Evolutionary conservation across 2,797 vertebrate genomes (phyloP).

Genomic region (Naso thynnoides): DNA sequence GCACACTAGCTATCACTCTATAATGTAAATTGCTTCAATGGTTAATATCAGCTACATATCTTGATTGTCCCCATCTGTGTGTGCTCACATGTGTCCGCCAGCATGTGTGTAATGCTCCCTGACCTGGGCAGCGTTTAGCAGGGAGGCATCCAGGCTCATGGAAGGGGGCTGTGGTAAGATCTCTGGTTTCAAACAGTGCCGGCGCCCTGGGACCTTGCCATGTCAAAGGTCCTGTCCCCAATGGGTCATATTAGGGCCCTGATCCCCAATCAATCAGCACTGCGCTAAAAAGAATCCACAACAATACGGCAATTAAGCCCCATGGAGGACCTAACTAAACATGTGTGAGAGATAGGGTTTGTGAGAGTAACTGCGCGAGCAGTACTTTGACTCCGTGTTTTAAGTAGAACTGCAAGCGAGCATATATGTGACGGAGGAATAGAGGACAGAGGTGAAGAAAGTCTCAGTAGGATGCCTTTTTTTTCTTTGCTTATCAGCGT

Average conservation of each 20-base stretch:
- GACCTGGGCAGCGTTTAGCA: slow-evolving; percentile 65
- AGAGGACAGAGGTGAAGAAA: slow-evolving; percentile 42
- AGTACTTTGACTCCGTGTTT: slow-evolving; percentile 48
- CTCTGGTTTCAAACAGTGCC: slow-evolving; percentile 77
- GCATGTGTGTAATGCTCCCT: slow-evolving; percentile 23
- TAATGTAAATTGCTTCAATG: slow-evolving; percentile 64
- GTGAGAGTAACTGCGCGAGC: slow-evolving; percentile 55
- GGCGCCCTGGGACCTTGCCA: slow-evolving; percentile 65
- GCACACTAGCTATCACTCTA: slow-evolving; percentile 24
- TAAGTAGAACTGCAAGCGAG: slow-evolving; percentile 24
- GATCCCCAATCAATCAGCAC: slow-evolving; percentile 87
- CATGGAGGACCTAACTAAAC: slow-evolving; percentile 73
- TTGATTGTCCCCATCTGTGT: slow-evolving; percentile 16
- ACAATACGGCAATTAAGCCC: slow-evolving; percentile 79
- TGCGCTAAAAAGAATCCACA: slow-evolving; percentile 81
- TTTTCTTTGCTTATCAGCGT: slow-evolving; percentile 22
- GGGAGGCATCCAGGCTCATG: slow-evolving; percentile 53
- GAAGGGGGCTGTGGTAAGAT: slow-evolving; percentile 47
- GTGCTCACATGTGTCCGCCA: slow-evolving; percentile 11
- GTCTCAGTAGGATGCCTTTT: slow-evolving; percentile 32
- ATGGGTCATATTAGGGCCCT: slow-evolving; percentile 82
- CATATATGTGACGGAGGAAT: slow-evolving; percentile 14
- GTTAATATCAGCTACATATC: slow-evolving; percentile 33
- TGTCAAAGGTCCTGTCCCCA: slow-evolving; percentile 84
- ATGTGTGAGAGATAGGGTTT: slow-evolving; percentile 62